Percentiles rank a stretch among this genome's conserved stretches.
Conservation (phyloP, 2,797 vertebrate species). For the Psittacula derbiana region DNA sequence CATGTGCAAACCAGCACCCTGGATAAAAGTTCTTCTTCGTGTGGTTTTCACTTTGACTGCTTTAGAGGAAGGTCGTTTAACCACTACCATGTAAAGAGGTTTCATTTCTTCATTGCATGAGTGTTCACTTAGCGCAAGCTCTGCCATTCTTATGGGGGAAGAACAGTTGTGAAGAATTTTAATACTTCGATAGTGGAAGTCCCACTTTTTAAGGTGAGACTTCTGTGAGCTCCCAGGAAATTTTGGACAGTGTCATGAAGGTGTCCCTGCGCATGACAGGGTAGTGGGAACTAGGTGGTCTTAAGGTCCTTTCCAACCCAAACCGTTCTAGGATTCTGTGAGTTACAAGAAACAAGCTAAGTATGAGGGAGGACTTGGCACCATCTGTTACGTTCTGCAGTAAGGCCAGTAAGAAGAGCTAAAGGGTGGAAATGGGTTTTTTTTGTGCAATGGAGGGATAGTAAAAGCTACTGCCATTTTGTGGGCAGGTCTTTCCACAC, state of each 20-base stretch:
- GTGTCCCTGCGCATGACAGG: not conserved
- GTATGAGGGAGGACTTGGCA: not conserved
- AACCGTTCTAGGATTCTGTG: not conserved
- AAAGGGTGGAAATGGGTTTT: rapidly evolving
- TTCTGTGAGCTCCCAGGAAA: not conserved
- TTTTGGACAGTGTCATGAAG: not conserved
- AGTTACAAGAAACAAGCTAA: not conserved
- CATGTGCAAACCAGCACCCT: not conserved
- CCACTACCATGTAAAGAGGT: not conserved
- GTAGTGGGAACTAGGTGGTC: not conserved
- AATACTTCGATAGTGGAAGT: not conserved
- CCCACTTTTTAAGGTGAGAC: not conserved
- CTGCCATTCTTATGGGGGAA: not conserved
- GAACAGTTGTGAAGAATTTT: not conserved
- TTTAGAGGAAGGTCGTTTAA: not conserved
- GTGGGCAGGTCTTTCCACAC: not conserved
- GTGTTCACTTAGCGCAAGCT: not conserved
- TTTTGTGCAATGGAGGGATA: not conserved
- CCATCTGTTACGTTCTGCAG: not conserved
- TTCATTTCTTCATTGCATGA: not conserved
- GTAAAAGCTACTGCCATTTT: not conserved
- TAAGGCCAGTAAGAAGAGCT: not conserved
- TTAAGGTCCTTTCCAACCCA: not conserved
- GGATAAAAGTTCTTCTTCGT: not conserved
- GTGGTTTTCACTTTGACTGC: not conserved